Evolutionary conservation across 2,888 invertebrate species (phyloP), one percentile per base, ranked within the genome.

Genomic region (Ormyrus thymus): DNA sequence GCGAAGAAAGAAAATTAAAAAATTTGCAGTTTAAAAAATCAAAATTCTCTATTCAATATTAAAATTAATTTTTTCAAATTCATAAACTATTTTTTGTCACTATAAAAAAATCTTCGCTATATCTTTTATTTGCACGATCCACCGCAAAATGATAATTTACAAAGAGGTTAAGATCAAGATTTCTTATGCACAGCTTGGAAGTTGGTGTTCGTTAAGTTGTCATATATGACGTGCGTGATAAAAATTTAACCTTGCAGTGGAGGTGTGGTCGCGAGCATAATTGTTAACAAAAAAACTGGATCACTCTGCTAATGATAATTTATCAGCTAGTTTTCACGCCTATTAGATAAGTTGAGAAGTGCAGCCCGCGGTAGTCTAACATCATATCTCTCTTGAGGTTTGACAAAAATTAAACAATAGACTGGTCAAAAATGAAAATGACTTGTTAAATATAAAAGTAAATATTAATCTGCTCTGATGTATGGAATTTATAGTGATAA

Each of bases 181-280:
- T 53, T 65, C 58, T 72, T 48, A 59, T 58, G n/a, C 65, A 70
- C 51, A 11, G 11, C 50, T 69, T 74, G 15, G 69, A 71, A 29
- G 50, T 46, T 68, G 66, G 68, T 79, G 72, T 58, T 79, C 58
- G 53, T 76, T 50, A 73, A 71, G 73, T 73, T 77, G 55, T 50
- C 7, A 7, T 4, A 29, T 59, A 80, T 71, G 61, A 73, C 69
- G 66, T 56, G 51, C 15, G 13, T 83, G 86, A 87, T 86, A 86
- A 84, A 84, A 85, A 86, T 86, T 85, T 87, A 81, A 83, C 87
- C 87, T 87, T 85, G 87, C 81, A 72, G 78, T 74, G 84, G 84
- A 85, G 86, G 87, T 87, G 87, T 86, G 87, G 86, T 86, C 81
- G 64, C 46, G 70, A 65, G 58, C 61, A 70, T 55, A 29, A 74